Percentiles rank a stretch among this genome's conserved stretches.
phyloP scores from a whole-genome alignment of 2,113 vertebrate genomes.

The Acrocephalus arundinaceus region DNA sequence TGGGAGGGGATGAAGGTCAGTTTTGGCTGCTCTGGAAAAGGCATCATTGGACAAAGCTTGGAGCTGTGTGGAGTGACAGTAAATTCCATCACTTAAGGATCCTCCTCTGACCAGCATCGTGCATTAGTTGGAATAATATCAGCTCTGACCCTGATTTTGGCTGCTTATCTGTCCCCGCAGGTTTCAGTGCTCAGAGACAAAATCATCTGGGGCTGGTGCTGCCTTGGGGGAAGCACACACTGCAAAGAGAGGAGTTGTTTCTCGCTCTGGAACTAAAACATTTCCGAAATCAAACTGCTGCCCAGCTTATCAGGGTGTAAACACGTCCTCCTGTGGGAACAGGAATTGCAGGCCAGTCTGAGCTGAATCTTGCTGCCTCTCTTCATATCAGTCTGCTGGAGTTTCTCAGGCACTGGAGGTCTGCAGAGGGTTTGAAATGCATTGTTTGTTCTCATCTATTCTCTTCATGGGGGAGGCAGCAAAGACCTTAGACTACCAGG shows the following conservation, averaged over 20 bases:
- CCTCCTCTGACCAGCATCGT: accelerated
- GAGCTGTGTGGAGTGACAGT: neutral
- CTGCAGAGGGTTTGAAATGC: neutral
- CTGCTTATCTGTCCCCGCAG: neutral
- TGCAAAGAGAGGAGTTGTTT: neutral
- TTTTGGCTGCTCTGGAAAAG: neutral
- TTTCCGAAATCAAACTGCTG: neutral
- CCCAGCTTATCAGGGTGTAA: neutral
- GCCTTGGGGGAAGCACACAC: neutral
- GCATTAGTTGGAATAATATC: neutral
- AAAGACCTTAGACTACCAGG: neutral
- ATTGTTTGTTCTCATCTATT: neutral
- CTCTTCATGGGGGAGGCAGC: neutral
- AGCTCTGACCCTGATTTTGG: neutral
- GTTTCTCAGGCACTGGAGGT: neutral
- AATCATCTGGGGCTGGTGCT: neutral
- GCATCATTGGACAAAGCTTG: neutral
- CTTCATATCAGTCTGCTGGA: neutral
- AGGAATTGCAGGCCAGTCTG: neutral
- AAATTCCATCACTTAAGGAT: accelerated
- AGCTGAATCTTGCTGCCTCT: neutral
- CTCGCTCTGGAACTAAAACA: neutral
- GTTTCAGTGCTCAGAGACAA: neutral
- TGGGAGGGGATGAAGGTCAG: neutral
- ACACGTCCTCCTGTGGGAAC: neutral